Percentiles rank a stretch among this genome's conserved stretches.
phyloP scores from a whole-genome alignment of 2,888 invertebrate species.

The Oasisia sp. region DNA sequence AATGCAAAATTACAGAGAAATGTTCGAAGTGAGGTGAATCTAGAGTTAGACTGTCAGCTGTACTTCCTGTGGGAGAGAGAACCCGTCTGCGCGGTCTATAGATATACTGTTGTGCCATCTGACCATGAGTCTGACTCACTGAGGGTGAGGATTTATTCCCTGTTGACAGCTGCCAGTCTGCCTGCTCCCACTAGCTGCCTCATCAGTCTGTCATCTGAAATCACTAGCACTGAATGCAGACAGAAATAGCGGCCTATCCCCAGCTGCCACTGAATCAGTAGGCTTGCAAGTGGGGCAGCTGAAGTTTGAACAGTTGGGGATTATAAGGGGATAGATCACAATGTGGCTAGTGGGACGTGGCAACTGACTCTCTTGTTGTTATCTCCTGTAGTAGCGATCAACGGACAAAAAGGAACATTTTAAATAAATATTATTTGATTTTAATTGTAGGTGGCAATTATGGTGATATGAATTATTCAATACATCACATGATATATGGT shows the following conservation, averaged over 20 bases:
- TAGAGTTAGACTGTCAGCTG: background rate
- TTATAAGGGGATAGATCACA: background rate
- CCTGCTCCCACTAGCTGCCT: background rate
- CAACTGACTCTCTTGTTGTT: background rate
- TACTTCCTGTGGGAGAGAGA: background rate
- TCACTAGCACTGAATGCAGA: background rate
- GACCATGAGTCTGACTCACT: background rate
- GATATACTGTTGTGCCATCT: too few relatives aligned
- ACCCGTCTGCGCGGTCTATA: background rate
- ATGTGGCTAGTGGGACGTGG: background rate
- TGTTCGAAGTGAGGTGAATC: background rate
- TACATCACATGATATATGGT: too few relatives aligned
- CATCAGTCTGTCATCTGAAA: background rate
- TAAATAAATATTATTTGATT: too few relatives aligned
- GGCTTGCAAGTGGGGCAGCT: background rate
- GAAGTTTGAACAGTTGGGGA: background rate
- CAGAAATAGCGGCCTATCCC: background rate
- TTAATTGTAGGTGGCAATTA: too few relatives aligned
- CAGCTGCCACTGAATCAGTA: background rate
- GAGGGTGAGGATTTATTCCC: background rate
- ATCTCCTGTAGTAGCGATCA: background rate
- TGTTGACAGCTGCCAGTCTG: background rate
- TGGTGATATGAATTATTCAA: too few relatives aligned
- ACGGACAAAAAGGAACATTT: background rate
- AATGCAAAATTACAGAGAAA: background rate